Evolutionary conservation across 1,140 invertebrate species (phyloP).

Genomic region (Mizuhopecten yessoensis): DNA sequence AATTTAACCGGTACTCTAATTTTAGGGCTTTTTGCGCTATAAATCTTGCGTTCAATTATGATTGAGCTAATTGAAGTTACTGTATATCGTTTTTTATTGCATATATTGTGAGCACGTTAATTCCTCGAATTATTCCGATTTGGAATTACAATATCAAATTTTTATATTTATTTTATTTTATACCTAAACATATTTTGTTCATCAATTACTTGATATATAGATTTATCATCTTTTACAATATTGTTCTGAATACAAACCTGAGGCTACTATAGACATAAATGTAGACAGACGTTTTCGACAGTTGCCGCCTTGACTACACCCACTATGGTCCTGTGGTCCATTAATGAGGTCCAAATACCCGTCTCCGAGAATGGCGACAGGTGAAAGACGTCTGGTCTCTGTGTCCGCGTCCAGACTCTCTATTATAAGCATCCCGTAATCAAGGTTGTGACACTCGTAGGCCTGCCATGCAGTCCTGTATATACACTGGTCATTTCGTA

Average conservation of each 20-base stretch:
- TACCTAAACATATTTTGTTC: no score
- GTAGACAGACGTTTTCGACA: constrained; percentile 80
- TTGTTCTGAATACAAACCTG: constrained; percentile 63
- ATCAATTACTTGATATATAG: no score
- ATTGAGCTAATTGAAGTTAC: no score
- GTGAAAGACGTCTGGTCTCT: constrained; percentile 78
- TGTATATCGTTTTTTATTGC: no score
- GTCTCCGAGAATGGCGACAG: constrained; percentile 75
- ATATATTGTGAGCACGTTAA: no score
- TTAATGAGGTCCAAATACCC: constrained; percentile 81
- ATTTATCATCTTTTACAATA: no score
- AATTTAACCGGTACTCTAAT: no score
- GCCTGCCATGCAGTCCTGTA: constrained; percentile 72
- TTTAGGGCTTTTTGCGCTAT: no score
- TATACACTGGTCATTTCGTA: constrained; percentile 67
- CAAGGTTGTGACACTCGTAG: constrained; percentile 71
- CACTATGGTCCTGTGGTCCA: constrained; percentile 82
- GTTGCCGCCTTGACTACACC: constrained; percentile 81
- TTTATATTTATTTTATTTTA: no score
- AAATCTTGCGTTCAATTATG: no score
- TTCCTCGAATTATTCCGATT: no score
- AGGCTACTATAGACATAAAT: constrained; percentile 76
- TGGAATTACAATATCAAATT: no score
- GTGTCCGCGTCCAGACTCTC: constrained; percentile 81
- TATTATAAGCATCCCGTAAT: constrained; percentile 76